phyloP scores from a whole-genome alignment of 2,888 invertebrate genomes.

The Cosmorhoe ocellata region DNA sequence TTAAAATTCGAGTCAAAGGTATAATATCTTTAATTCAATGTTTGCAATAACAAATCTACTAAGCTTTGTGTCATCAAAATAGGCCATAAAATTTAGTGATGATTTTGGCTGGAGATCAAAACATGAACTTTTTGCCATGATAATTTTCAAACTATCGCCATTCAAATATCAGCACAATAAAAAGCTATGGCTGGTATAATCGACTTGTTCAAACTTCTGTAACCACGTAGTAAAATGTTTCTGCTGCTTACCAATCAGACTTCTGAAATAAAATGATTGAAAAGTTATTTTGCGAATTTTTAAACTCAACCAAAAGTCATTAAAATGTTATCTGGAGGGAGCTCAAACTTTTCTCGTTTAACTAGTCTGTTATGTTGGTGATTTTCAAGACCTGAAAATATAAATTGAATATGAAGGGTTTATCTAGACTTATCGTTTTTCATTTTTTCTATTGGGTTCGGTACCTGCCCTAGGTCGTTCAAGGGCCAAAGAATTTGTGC shows the following conservation, averaged over 20 bases:
- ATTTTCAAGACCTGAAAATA: conserved; percentile 28
- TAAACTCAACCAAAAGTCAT: conserved; percentile 10
- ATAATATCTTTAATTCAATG: no score
- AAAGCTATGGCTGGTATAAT: neutral
- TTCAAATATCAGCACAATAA: neutral
- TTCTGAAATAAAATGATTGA: neutral
- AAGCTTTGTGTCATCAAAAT: no score
- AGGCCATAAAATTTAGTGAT: neutral
- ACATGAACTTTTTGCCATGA: no score
- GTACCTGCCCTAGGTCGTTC: no score
- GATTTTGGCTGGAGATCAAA: neutral
- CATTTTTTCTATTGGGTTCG: no score
- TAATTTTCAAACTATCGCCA: neutral
- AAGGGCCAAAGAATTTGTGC: no score
- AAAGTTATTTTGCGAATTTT: neutral
- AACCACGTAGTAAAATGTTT: no score
- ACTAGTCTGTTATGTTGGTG: conserved; percentile 31
- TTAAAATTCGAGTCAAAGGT: no score
- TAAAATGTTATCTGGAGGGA: conserved; percentile 15
- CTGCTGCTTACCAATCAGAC: neutral
- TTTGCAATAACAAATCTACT: no score
- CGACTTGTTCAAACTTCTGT: neutral
- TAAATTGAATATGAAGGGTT: conserved; percentile 30
- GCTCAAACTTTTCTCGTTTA: conserved; percentile 41
- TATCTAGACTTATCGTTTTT: no score